These are phyloP conservation scores for Turritopsis rubra DNA, from an alignment of 30 jellyfish, hydroid and myxozoan species.

Conservation along the genomic window DNA sequence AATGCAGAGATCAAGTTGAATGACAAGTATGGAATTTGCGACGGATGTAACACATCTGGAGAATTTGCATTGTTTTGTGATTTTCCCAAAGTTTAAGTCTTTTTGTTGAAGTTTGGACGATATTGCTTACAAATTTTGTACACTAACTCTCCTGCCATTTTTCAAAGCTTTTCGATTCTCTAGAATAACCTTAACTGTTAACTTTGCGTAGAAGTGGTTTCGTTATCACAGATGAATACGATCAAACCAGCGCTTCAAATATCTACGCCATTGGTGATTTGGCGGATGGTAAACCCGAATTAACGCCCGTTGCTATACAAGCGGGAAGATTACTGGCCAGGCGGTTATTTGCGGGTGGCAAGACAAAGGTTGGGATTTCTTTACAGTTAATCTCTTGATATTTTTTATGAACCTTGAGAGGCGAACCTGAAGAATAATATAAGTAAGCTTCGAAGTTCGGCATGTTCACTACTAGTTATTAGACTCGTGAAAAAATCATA, in stretches of 20 bases:
- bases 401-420: neutral
- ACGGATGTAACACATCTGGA: neutral
- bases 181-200: neutral
- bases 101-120: neutral
- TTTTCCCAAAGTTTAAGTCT: neutral
- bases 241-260: constrained; percentile 50
- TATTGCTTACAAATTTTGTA: neutral
- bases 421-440: too few species aligned
- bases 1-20: constrained; percentile 65
- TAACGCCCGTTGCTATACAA: constrained; percentile 93
- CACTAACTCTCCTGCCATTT: too few species aligned
- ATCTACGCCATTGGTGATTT: constrained; percentile 84
- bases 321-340: constrained; percentile 79
- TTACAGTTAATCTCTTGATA: neutral
- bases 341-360: constrained; percentile 48
- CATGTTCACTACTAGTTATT: too few species aligned
- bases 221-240: constrained; percentile 53
- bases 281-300: constrained; percentile 65
- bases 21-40: constrained; percentile 34
- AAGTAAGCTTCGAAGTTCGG: too few species aligned
- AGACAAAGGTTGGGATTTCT: constrained; percentile 37
- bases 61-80: neutral
- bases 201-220: constrained; percentile 34
- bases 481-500: too few species aligned
- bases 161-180: too few species aligned